These are phyloP conservation scores for Knipowitschia caucasica DNA, from an alignment of 2,797 vertebrate genomes.

Conservation along the genomic window DNA sequence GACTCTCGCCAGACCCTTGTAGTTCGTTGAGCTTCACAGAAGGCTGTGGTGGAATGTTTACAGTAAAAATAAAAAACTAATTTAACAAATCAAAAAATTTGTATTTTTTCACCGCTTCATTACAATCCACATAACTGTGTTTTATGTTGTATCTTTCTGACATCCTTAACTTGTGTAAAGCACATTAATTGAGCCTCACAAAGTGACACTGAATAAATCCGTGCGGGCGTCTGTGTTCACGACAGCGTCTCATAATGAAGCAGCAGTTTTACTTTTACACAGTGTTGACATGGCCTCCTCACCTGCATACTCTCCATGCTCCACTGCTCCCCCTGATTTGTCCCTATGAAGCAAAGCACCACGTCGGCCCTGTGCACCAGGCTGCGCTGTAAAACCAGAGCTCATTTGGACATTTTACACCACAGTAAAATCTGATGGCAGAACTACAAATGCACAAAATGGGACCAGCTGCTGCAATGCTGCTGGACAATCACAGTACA, in stretches of 20 bases:
- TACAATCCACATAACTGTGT: not conserved
- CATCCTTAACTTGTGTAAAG: conserved; percentile 23
- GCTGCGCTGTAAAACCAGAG: conserved; percentile 60
- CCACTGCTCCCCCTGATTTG: conserved; percentile 70
- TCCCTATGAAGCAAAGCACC: conserved; percentile 71
- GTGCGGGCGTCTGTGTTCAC: conserved; percentile 39
- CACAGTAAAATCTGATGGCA: conserved; percentile 14
- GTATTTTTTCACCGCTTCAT: not conserved
- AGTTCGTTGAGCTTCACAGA: too few species aligned
- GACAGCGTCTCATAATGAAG: conserved; percentile 61
- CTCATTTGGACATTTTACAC: conserved; percentile 27
- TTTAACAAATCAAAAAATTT: too few species aligned
- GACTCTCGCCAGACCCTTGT: too few species aligned
- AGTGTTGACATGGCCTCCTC: conserved; percentile 53
- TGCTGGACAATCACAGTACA: not conserved
- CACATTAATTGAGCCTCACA: conserved; percentile 37
- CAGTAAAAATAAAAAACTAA: too few species aligned
- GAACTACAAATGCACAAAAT: conserved; percentile 12
- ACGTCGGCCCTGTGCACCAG: conserved; percentile 66
- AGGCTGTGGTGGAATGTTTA: too few species aligned
- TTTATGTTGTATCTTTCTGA: conserved; percentile 1
- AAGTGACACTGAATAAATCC: conserved; percentile 44
- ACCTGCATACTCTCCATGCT: conserved; percentile 73
- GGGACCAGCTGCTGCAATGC: not conserved
- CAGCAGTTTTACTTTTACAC: conserved; percentile 58